Conservation (phyloP, 2,797 vertebrate species). For the Stomatorhinus walkeri region DNA sequence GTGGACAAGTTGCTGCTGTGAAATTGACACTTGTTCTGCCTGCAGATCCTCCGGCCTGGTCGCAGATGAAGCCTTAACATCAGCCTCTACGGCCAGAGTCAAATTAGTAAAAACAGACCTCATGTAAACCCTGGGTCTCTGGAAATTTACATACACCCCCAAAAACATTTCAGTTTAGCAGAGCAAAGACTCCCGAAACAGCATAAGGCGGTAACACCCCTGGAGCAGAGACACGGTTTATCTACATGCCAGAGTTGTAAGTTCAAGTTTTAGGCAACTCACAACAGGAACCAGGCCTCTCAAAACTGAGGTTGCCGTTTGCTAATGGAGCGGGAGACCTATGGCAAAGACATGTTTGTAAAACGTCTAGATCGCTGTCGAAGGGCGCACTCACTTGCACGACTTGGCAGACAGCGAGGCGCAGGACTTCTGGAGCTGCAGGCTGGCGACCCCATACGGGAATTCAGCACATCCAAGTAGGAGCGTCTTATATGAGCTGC, state of each 20-base stretch:
- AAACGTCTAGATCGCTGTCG: background rate
- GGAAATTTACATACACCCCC: background rate
- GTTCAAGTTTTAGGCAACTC: background rate
- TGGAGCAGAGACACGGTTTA: background rate
- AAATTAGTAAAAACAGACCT: background rate
- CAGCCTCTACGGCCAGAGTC: constrained; percentile 44
- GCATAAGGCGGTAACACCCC: background rate
- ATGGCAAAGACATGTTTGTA: background rate
- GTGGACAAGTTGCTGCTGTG: constrained; percentile 57
- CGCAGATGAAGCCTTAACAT: constrained; percentile 29
- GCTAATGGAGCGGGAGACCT: background rate
- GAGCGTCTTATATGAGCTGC: constrained; percentile 56
- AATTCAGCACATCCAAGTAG: constrained; percentile 55
- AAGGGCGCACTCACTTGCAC: constrained; percentile 37
- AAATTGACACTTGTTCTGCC: constrained; percentile 39
- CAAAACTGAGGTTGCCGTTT: background rate
- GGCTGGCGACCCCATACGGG: constrained; percentile 38
- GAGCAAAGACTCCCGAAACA: background rate
- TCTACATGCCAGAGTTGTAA: background rate
- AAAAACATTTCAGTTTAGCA: background rate
- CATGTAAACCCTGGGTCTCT: background rate
- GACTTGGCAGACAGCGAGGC: constrained; percentile 9
- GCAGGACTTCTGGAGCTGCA: constrained; percentile 28
- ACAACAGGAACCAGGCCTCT: background rate
- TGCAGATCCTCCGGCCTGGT: constrained; percentile 45